Evolutionary conservation across 2,797 vertebrate genomes (phyloP), one percentile per base, ranked within the genome.

Genomic region (Sphenopsis melanotis): DNA sequence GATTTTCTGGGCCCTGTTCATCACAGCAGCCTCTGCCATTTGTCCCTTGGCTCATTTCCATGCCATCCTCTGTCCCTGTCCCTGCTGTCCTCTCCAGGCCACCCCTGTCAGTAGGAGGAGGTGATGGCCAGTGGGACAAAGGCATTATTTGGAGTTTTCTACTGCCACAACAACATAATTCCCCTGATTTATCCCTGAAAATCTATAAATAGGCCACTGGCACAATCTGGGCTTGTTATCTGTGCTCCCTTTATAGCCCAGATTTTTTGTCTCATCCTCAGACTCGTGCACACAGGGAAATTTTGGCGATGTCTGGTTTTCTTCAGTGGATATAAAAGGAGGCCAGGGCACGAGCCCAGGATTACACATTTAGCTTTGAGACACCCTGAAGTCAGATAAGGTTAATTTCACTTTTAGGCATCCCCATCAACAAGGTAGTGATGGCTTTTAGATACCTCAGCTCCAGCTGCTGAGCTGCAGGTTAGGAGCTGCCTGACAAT

Each of bases 111-210:
- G 85, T 53, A 79, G 78, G 2, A 87, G 36, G 64, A 70, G 37
- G 14, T 6, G 50, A 79, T 41, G 74, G 60, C 18, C 61, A 79
- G 55, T 3, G 26, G 30, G 18, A 64, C 41, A 57, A 66, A 44
- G 32, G 13, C 0, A 5, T 27, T 30, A 26, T 46, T 69, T 66
- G 15, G 27, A 60, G 32, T 49, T 97, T 84, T 88, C 26, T 53
- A 71, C 41, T 55, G 22, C 72, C 44, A 26, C 42, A 70, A 50
- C 66, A 49, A 46, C 23, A 17, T 13, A 11, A 66, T 68, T 77
- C 66, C 66, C 34, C 30, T 68, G 81, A 81, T 93, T 92, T 95
- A 85, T 74, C 61, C 30, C 36, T 24, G 41, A 82, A 89, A 84
- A 64, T 24, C 60, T 60, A 46, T 29, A 89, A 94, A 88, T 32